These are phyloP conservation scores for Leptosomus discolor DNA, from an alignment of 2,113 vertebrate genomes.

Conservation along the genomic window DNA sequence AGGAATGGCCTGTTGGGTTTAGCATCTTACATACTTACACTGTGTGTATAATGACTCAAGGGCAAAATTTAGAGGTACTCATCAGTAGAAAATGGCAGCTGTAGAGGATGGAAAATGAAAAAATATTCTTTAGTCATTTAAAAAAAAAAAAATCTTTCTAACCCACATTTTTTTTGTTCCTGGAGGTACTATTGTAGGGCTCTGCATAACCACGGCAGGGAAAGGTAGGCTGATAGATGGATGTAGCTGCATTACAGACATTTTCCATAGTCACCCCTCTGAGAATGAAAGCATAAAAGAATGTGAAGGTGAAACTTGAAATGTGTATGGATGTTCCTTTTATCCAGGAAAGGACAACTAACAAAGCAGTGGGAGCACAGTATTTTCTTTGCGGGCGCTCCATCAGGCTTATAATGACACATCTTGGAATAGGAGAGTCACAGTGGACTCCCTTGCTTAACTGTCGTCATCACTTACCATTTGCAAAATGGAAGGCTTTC, in stretches of 20 bases:
- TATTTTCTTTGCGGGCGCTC: constrained; percentile 63
- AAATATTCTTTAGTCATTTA: neutral
- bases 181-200: neutral
- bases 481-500: constrained; percentile 61
- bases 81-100: constrained; percentile 25
- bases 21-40: neutral
- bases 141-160: neutral
- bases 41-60: neutral
- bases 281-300: constrained; percentile 44
- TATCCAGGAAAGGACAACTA: constrained; percentile 67
- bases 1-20: neutral
- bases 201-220: neutral
- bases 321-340: constrained; percentile 68
- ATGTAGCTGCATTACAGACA: neutral
- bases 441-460: constrained; percentile 47
- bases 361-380: constrained; percentile 52
- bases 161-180: neutral
- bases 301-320: constrained; percentile 65
- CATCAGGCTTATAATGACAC: constrained; percentile 69
- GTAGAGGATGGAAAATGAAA: constrained; percentile 16
- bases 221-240: constrained; percentile 11
- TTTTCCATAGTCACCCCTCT: constrained; percentile 10
- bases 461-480: constrained; percentile 70
- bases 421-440: constrained; percentile 46
- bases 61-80: constrained; percentile 36